Base-by-base conservation (phyloP, 1,140 invertebrate genomes). In the Lamellibrachia luymesi region DNA sequence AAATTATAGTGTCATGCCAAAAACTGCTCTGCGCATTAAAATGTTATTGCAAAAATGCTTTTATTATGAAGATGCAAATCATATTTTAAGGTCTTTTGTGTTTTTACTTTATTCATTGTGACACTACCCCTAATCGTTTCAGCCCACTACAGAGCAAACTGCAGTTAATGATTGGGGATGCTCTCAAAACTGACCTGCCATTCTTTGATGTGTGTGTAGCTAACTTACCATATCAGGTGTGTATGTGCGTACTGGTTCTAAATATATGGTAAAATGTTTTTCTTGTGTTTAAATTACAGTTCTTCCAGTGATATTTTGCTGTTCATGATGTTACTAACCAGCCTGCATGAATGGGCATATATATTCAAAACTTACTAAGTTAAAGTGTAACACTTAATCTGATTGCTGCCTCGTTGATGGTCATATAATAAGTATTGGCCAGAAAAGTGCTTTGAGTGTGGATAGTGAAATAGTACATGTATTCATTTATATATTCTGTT, bases 161-260 rank as follows among this genome's bases (percentile, higher is more conserved):
- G 50, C 97, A 99, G 96, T 98, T 99, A 93, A 96, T 98, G 94
- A 97, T 99, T 94, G 99, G 99, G 50, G 99, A 99, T 97, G 98
- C 99, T 22, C 96, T 99, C 2, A 99, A 99, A 97, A 98, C 97
- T 56, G 98, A 99, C 92, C 97, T 99, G 93, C 99, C 99, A n/a
- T 99, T 98, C 95, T 99, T 99, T 96, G 98, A 99, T 97, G 97
- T 99, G n/a, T 99, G 99, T 97, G 98, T 99, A 50, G 99, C 99
- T n/a, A 99, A 99, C 97, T 97, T 99, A 50, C 99, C 99, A 0
- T 99, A 99, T 96, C 98, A 97, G 95, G 95, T 96, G 93, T 92
- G 92, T 90, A 51, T 91, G n/a, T 91, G 25, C 17, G 13, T 80
- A 80, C 13, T 80, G 64, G 64, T 22, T 80, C 64, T 80, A 80